These are phyloP conservation scores for Mormoops blainvillei DNA, from an alignment of 2,113 vertebrate species.

Conservation along the genomic window DNA sequence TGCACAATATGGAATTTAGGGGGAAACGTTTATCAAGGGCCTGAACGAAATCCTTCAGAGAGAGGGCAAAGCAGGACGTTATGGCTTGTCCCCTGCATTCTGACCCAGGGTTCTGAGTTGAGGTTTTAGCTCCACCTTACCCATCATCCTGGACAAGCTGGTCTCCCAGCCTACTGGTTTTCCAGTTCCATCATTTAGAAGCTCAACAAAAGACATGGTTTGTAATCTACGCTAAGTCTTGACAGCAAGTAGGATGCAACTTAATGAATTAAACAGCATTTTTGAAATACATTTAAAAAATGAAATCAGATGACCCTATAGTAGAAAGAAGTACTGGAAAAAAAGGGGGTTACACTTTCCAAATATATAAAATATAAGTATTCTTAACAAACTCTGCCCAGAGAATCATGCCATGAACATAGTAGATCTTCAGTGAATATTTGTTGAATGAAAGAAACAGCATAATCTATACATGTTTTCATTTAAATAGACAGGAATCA, in stretches of 20 bases:
- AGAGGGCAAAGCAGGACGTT: not conserved
- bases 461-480: not conserved
- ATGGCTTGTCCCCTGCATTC: not conserved
- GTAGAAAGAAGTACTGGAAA: not conserved
- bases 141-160: not conserved
- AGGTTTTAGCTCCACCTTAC: not conserved
- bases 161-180: not conserved
- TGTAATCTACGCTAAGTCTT: not conserved
- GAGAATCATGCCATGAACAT: not conserved
- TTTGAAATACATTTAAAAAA: constrained; percentile 23
- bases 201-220: not conserved
- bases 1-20: not conserved
- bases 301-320: not conserved
- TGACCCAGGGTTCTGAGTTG: not conserved
- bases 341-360: not conserved
- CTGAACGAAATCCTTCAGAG: not conserved
- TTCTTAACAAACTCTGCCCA: not conserved
- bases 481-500: not conserved
- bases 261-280: not conserved
- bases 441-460: not conserved
- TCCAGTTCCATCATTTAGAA: not conserved
- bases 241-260: not conserved
- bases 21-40: not conserved
- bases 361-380: not conserved
- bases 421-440: not conserved